Conservation (phyloP, 2,113 vertebrate genomes). For the Pyrgilauda ruficollis region DNA sequence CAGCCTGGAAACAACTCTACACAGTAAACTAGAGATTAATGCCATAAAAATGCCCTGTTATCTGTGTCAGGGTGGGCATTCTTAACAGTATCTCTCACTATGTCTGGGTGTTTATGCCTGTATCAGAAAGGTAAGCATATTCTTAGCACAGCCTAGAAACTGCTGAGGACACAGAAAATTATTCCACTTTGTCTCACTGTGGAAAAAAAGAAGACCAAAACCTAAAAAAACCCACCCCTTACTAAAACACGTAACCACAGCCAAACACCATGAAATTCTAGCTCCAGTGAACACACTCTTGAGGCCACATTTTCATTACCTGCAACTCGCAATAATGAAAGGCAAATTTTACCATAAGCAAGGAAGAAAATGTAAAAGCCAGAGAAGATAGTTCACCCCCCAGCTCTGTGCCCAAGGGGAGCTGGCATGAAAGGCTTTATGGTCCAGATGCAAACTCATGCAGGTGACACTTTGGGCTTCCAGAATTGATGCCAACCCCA, state of each 20-base stretch:
- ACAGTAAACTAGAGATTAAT: not conserved
- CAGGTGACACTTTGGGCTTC: not conserved
- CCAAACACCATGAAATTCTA: not conserved
- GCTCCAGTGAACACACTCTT: not conserved
- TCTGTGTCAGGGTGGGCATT: not conserved
- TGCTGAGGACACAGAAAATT: not conserved
- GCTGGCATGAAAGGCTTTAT: not conserved
- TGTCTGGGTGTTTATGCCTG: not conserved
- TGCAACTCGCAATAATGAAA: not conserved
- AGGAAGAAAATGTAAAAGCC: not conserved
- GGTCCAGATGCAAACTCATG: not conserved
- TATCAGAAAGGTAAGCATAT: not conserved
- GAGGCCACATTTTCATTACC: not conserved
- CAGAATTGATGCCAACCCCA: not conserved
- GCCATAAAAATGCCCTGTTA: not conserved
- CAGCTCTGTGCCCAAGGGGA: not conserved
- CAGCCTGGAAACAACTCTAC: not conserved
- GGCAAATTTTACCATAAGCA: not conserved
- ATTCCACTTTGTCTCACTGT: not conserved
- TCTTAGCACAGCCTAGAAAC: not conserved
- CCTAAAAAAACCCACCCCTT: not conserved
- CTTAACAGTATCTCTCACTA: not conserved
- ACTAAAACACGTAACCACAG: not conserved
- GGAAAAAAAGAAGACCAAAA: not conserved
- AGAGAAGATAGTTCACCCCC: not conserved